Conservation (phyloP, 2,888 invertebrate species). For the Nesidiocoris tenuis region DNA sequence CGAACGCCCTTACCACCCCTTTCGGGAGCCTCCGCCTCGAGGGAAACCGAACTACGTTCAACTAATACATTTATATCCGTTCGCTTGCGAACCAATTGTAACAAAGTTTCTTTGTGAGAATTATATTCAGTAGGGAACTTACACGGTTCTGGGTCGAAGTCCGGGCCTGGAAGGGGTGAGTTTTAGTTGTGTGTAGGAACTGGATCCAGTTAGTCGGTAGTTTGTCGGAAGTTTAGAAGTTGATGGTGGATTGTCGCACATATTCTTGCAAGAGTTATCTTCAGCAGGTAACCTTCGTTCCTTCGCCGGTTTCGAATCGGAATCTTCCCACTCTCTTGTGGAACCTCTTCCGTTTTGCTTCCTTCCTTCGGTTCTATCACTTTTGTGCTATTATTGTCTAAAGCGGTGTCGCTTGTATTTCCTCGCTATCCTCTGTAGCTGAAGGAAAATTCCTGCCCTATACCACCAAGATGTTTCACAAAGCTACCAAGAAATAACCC, state of each 20-base stretch:
- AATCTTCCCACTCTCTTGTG: not conserved
- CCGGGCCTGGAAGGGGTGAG: not conserved
- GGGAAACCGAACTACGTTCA: constrained; percentile 26
- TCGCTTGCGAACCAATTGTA: constrained; percentile 22
- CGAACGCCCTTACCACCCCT: not conserved
- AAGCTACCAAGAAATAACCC: no score
- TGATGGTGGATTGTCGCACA: constrained; percentile 30
- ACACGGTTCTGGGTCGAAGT: no score
- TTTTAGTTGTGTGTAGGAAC: constrained; percentile 1
- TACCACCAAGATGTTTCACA: no score
- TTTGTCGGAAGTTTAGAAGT: constrained; percentile 35
- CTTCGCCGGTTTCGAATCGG: not conserved
- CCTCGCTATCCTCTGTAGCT: no score
- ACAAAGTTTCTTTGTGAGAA: constrained; percentile 29
- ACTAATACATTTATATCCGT: constrained; percentile 33
- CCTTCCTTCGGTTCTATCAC: no score
- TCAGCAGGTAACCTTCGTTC: not conserved
- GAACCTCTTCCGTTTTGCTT: no score
- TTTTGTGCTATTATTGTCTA: no score
- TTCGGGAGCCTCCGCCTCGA: not conserved
- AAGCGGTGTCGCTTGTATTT: no score
- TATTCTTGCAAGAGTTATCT: constrained; percentile 15
- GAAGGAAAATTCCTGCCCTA: no score
- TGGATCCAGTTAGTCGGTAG: constrained; percentile 35
- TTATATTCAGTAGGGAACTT: constrained; percentile 29